phyloP scores from a whole-genome alignment of 2,888 invertebrate species.

The Gastrophysa polygoni region DNA sequence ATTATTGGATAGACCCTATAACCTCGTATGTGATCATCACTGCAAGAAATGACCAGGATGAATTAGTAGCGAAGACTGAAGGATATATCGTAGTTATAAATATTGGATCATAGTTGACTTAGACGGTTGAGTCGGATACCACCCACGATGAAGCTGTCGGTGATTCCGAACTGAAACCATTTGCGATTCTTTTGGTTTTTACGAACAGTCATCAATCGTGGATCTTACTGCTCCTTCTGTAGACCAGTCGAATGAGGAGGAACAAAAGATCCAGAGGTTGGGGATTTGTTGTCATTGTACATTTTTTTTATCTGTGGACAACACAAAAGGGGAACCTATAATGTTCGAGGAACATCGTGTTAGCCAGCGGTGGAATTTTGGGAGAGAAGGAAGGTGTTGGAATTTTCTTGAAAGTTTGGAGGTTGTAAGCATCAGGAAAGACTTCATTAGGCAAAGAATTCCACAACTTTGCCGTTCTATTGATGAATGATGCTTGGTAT shows the following conservation, averaged over 20 bases:
- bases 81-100: slow-evolving; percentile 53
- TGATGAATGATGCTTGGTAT: too few relatives aligned
- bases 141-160: slow-evolving; percentile 37
- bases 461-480: too few relatives aligned
- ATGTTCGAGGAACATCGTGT: too few relatives aligned
- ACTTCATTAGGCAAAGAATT: too few relatives aligned
- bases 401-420: too few relatives aligned
- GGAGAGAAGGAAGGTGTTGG: too few relatives aligned
- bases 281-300: too few relatives aligned
- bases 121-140: slow-evolving; percentile 30
- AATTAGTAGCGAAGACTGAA: slow-evolving; percentile 42
- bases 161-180: slow-evolving; percentile 32
- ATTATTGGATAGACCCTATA: not conserved
- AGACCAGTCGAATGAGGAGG: not conserved
- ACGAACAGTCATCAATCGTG: slow-evolving; percentile 4
- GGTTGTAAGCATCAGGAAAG: too few relatives aligned
- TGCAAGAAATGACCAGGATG: slow-evolving; percentile 46
- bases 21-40: not conserved
- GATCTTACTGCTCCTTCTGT: not conserved
- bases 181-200: slow-evolving; percentile 26
- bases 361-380: too few relatives aligned
- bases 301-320: too few relatives aligned
- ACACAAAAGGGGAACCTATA: too few relatives aligned
- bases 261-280: not conserved
- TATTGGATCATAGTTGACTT: slow-evolving; percentile 39